A percentile compares a stretch with the other conserved stretches of the same genome.
Evolutionary conservation across 2,888 invertebrate genomes (phyloP).

Genomic region (Cephus pygmeus): DNA sequence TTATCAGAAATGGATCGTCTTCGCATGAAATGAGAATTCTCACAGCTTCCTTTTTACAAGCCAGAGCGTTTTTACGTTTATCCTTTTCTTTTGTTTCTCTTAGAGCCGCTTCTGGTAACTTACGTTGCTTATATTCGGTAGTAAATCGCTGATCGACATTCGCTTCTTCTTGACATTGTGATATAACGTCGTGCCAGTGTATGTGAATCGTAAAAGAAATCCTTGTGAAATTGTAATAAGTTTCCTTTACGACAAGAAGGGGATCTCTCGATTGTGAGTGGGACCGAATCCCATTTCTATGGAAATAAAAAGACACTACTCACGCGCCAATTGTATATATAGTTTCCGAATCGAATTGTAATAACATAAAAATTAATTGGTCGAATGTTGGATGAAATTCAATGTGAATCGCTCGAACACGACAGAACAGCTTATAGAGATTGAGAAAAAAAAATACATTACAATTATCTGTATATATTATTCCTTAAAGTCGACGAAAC

Average conservation of each 20-base stretch:
- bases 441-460: background rate
- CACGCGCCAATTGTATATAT: background rate
- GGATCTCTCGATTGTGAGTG: background rate
- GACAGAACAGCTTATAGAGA: background rate
- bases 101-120: background rate
- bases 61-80: background rate
- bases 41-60: background rate
- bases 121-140: background rate
- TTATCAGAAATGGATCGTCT: background rate
- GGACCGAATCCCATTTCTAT: background rate
- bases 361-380: background rate
- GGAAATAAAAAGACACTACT: background rate
- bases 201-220: background rate
- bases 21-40: background rate
- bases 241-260: background rate
- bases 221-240: background rate
- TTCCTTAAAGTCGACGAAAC: background rate
- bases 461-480: background rate
- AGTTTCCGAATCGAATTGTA: background rate
- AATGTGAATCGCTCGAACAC: background rate
- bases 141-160: background rate
- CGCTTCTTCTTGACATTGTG: background rate
- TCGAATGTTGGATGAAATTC: background rate
- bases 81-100: background rate
- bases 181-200: background rate